A percentile compares a stretch with the other conserved stretches of the same genome.
Evolutionary conservation across 2,113 vertebrate genomes (phyloP).

Genomic region (Malurus melanocephalus): DNA sequence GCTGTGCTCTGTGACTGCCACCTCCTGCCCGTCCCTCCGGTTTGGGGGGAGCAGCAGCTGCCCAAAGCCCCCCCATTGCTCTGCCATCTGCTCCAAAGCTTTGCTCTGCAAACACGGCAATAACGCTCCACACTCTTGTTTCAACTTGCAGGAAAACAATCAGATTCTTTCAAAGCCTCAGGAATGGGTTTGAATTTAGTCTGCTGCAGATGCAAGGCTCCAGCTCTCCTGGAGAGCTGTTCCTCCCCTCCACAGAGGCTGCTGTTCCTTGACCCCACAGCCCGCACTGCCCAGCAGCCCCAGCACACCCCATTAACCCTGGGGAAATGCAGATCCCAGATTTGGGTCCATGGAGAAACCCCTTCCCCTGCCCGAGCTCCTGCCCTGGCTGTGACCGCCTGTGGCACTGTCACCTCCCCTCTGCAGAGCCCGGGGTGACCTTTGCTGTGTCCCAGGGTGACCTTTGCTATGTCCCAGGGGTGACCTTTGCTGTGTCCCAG

Average conservation of each 20-base stretch:
- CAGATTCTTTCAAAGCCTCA: not conserved
- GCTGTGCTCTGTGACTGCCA: not conserved
- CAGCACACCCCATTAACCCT: too few species aligned
- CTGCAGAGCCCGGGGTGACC: too few species aligned
- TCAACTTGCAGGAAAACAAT: not conserved
- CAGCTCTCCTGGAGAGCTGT: not conserved
- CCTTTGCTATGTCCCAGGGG: too few species aligned
- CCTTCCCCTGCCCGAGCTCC: too few species aligned
- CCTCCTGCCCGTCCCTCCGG: not conserved
- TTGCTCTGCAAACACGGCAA: not conserved
- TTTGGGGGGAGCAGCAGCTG: not conserved
- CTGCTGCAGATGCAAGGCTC: accelerated
- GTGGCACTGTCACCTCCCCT: too few species aligned
- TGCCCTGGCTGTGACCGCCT: too few species aligned
- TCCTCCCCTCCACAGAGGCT: not conserved
- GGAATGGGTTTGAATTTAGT: accelerated
- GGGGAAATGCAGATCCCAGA: too few species aligned
- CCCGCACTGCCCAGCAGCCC: too few species aligned
- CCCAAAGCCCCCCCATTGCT: not conserved
- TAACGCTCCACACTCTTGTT: not conserved
- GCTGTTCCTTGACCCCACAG: too few species aligned
- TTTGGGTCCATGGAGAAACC: too few species aligned
- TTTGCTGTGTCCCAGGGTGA: too few species aligned
- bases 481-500: too few species aligned
- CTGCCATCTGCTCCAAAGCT: not conserved